A percentile compares a stretch with the other conserved stretches of the same genome.
Evolutionary conservation across 2,113 vertebrate species (phyloP).

Genomic region (Mustela lutreola): DNA sequence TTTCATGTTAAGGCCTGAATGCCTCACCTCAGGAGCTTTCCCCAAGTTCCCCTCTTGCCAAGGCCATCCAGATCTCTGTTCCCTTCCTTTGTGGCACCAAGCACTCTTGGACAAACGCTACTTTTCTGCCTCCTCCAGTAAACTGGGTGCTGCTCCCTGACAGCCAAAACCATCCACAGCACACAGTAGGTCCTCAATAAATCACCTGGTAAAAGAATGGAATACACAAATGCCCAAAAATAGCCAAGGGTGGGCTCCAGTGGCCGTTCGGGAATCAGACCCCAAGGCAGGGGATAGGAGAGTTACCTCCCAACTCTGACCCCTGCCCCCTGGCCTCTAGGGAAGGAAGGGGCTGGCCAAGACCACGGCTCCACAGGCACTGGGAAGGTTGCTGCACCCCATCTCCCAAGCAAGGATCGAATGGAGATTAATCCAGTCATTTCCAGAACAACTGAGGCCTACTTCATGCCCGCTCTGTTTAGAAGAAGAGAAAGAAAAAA

Average conservation of each 20-base stretch:
- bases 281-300: too few relatives aligned
- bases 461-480: background rate
- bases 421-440: background rate
- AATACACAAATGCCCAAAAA: background rate
- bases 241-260: background rate
- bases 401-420: background rate
- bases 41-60: background rate
- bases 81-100: background rate
- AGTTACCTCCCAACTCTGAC: background rate
- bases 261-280: background rate
- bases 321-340: background rate
- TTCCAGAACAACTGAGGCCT: background rate
- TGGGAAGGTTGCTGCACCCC: background rate
- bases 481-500: background rate
- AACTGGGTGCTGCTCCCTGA: background rate
- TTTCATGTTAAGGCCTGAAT: accelerated
- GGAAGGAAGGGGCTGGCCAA: background rate
- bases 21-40: background rate
- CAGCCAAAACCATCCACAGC: background rate
- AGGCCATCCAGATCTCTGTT: background rate
- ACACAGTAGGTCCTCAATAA: background rate
- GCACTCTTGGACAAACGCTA: accelerated
- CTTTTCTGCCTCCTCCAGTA: background rate
- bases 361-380: background rate
- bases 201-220: background rate